Base-by-base conservation (phyloP, 2,797 vertebrate species). In the Adelosebastes latens region DNA sequence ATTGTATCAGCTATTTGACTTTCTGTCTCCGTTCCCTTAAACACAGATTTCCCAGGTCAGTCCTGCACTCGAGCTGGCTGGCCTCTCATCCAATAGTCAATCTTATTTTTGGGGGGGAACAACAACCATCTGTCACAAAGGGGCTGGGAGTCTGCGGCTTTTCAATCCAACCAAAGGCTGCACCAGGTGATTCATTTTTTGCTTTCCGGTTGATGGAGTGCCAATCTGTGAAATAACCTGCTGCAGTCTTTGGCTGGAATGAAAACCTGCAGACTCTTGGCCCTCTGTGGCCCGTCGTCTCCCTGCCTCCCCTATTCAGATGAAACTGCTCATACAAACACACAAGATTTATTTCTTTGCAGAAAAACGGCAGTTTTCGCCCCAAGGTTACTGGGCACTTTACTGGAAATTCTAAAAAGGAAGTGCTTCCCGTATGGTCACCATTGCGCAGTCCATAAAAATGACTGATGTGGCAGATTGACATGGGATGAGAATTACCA, bases 201-300 rank as follows among this genome's bases (percentile, higher is more conserved):
- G 53, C 77, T 78, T 70, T 68, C n/a, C 16, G 2, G 56, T 80
- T 91, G 91, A 93, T 85, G 78, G 81, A 86, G 85, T 72, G 87
- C 74, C 84, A 88, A 81, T 87, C 81, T 89, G 82, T 85, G 85
- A 85, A 85, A 89, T 82, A 80, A 88, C 68, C 77, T 75, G 81
- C 79, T 76, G 83, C 81, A 63, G 70, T 77, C 59, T 83, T 74
- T 75, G 81, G 84, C 70, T 73, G 74, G 66, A 76, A 82, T 80
- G 82, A 87, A 79, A 86, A 77, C 58, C 78, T 65, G 79, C 74
- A 64, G 75, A 52, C 22, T 60, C 29, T 46, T 18, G 70, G 79
- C 42, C 85, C 62, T 80, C 58, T 11, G 74, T 25, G 83, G 75
- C 75, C 72, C 52, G 8, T 52, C 65, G 39, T 42, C 39, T 16